A percentile compares a stretch with the other conserved stretches of the same genome.
Evolutionary conservation across 2,888 invertebrate genomes (phyloP).

Genomic region (Andrena minutula): DNA sequence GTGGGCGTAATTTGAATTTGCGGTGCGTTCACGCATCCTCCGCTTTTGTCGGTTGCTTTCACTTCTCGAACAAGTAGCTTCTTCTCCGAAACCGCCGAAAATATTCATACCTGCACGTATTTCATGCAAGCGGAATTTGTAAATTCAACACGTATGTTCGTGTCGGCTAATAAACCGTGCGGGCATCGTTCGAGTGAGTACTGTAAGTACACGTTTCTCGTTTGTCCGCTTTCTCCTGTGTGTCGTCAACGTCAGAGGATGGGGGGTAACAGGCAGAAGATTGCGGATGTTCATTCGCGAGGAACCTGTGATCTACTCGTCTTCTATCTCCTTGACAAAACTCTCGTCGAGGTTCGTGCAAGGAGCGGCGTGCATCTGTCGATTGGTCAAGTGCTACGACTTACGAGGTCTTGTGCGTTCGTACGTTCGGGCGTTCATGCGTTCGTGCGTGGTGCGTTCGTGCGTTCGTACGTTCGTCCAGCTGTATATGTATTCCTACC

Average conservation of each 20-base stretch:
- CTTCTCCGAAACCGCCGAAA: too few relatives aligned
- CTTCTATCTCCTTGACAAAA: conserved; percentile 10
- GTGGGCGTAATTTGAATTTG: neutral
- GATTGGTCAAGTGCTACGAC: conserved; percentile 6
- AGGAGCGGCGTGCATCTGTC: conserved; percentile 1
- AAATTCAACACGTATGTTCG: neutral
- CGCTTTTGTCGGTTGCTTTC: too few relatives aligned
- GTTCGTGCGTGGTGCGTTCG: neutral
- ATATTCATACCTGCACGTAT: too few relatives aligned
- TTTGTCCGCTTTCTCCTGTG: conserved; percentile 45
- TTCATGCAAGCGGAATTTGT: neutral
- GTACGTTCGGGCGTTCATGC: neutral
- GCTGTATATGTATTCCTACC: neutral
- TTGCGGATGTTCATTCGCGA: conserved; percentile 38
- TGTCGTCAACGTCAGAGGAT: conserved; percentile 12
- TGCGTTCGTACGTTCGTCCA: conserved; percentile 5
- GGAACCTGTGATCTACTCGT: conserved; percentile 22
- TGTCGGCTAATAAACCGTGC: neutral
- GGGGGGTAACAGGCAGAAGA: conserved; percentile 29
- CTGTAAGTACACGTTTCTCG: conserved; percentile 20
- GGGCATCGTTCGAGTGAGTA: conserved; percentile 1
- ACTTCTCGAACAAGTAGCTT: too few relatives aligned
- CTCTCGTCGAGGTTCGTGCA: conserved; percentile 12
- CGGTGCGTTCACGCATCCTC: too few relatives aligned
- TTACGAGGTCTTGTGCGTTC: neutral